Conservation (phyloP, 1,140 invertebrate species). For the Achatina immaculata region DNA sequence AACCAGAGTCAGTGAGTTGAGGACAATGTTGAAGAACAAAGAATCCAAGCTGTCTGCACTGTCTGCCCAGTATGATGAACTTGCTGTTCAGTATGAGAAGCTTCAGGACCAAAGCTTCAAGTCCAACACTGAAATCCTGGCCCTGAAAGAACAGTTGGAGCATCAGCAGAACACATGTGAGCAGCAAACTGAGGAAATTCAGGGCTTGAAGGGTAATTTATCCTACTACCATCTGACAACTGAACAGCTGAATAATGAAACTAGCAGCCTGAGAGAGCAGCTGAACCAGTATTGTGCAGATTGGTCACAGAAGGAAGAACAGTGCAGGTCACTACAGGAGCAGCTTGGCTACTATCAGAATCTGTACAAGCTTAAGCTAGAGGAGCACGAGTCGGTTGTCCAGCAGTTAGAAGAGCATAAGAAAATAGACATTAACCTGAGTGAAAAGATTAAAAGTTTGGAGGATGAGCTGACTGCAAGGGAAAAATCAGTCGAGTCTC, state of each 20-base stretch:
- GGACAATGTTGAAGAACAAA: conserved; percentile 34
- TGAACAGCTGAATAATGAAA: conserved; percentile 30
- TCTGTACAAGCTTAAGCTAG: not conserved
- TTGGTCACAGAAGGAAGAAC: not conserved
- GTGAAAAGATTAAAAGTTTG: not conserved
- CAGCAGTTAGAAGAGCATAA: not conserved
- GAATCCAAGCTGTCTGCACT: conserved; percentile 24
- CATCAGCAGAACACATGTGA: not conserved
- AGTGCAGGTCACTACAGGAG: not conserved
- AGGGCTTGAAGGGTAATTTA: not conserved
- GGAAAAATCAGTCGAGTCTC: not conserved
- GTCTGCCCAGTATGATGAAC: conserved; percentile 25
- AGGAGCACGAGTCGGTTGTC: not conserved
- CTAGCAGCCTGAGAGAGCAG: conserved; percentile 8
- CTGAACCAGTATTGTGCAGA: not conserved
- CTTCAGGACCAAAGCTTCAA: conserved; percentile 16
- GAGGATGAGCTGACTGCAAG: not conserved
- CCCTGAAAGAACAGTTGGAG: conserved; percentile 7
- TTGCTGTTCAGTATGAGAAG: conserved; percentile 35
- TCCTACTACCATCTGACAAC: not conserved
- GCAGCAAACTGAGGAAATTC: conserved; percentile 5
- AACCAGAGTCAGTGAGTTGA: conserved; percentile 23
- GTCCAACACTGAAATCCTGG: conserved; percentile 1
- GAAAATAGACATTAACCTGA: not conserved
- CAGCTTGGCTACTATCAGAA: not conserved